Evolutionary conservation across 2,797 vertebrate species (phyloP).

Genomic region (Sciaenops ocellatus): DNA sequence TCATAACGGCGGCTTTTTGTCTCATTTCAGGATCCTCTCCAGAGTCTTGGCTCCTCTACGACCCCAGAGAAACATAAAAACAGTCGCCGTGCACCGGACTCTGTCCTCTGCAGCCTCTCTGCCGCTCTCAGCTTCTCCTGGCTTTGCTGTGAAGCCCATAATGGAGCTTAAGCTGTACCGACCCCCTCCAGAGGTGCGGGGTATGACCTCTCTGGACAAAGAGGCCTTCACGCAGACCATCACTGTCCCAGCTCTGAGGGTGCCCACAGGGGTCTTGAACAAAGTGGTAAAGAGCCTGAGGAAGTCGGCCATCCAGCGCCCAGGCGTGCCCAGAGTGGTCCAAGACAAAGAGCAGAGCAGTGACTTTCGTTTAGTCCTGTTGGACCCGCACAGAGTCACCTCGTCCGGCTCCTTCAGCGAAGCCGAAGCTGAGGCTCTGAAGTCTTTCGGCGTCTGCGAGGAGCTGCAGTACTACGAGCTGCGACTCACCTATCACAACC

Average conservation of each 20-base stretch:
- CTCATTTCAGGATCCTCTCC: constrained; percentile 57
- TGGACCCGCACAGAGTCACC: constrained; percentile 89
- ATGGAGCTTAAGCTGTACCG: constrained; percentile 84
- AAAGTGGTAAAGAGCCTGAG: constrained; percentile 88
- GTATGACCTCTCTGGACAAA: constrained; percentile 92
- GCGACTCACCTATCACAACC: constrained; percentile 91
- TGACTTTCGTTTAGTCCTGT: constrained; percentile 86
- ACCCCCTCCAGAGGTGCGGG: constrained; percentile 87
- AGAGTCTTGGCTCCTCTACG: constrained; percentile 51
- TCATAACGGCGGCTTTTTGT: not conserved
- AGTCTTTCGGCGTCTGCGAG: constrained; percentile 80
- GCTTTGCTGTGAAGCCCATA: constrained; percentile 54
- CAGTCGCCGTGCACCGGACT: not conserved
- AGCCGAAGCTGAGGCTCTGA: constrained; percentile 84
- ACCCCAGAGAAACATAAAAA: constrained; percentile 28
- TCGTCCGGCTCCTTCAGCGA: constrained; percentile 83
- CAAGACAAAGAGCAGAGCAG: constrained; percentile 79
- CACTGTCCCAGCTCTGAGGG: constrained; percentile 89
- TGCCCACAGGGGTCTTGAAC: constrained; percentile 86
- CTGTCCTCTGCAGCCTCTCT: constrained; percentile 15
- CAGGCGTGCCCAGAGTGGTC: constrained; percentile 90
- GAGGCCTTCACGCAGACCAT: constrained; percentile 91
- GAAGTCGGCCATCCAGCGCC: constrained; percentile 87
- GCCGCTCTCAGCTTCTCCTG: constrained; percentile 1
- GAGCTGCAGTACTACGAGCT: constrained; percentile 86